Percentiles rank a stretch among this genome's conserved stretches.
These are phyloP conservation scores for Orius laevigatus DNA, from an alignment of 1,140 invertebrate genomes.

Conservation along the genomic window DNA sequence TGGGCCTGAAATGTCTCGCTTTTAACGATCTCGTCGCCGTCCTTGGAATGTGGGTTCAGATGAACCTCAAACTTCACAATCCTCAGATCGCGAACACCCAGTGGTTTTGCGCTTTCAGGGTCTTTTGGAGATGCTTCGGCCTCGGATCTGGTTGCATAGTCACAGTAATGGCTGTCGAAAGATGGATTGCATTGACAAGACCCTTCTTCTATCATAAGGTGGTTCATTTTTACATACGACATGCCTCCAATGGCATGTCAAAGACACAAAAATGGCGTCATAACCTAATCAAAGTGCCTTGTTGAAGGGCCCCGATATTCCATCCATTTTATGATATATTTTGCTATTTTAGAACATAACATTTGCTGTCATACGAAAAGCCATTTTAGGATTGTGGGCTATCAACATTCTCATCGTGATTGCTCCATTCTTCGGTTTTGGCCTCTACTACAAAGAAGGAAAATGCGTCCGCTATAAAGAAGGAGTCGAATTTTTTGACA, in stretches of 20 bases:
- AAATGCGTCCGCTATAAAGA: slow-evolving; percentile 53
- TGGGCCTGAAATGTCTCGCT: slow-evolving; percentile 61
- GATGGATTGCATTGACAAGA: slow-evolving; percentile 66
- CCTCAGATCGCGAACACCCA: slow-evolving; percentile 23
- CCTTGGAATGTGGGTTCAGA: slow-evolving; percentile 33
- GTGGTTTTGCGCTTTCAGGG: slow-evolving; percentile 45
- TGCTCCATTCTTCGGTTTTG: slow-evolving; percentile 59
- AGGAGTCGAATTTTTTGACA: slow-evolving; percentile 41
- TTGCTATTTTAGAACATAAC: slow-evolving; percentile 52
- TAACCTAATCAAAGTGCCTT: not conserved
- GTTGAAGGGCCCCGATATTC: too few species aligned
- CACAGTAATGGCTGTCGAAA: slow-evolving; percentile 69
- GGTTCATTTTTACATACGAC: slow-evolving; percentile 17
- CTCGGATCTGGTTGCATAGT: slow-evolving; percentile 73
- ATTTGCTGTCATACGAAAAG: slow-evolving; percentile 52
- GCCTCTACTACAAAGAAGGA: slow-evolving; percentile 46
- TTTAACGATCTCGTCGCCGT: slow-evolving; percentile 60
- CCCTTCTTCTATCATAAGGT: slow-evolving; percentile 84
- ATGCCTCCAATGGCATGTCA: not conserved
- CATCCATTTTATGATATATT: not conserved
- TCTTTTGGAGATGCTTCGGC: slow-evolving; percentile 62
- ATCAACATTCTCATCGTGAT: slow-evolving; percentile 51
- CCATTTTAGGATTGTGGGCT: slow-evolving; percentile 50
- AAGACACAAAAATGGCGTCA: not conserved
- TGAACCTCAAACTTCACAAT: slow-evolving; percentile 37